These are phyloP conservation scores for Chelon auratus DNA, from an alignment of 2,797 vertebrate genomes.

Conservation along the genomic window DNA sequence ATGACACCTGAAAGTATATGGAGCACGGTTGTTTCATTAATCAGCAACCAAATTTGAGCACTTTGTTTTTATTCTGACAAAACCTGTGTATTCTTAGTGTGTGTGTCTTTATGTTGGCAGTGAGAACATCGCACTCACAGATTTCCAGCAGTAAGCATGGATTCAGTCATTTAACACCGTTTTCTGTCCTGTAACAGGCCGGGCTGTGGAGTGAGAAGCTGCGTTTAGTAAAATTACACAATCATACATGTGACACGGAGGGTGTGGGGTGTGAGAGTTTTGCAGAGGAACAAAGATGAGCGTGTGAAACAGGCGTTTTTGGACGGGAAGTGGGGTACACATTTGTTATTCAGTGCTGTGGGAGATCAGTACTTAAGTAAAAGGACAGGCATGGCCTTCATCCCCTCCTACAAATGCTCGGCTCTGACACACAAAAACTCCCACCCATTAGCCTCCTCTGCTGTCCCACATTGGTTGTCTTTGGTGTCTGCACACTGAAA, in stretches of 20 bases:
- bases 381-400: conserved; percentile 56
- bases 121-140: conserved; percentile 73
- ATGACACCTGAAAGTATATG: conserved; percentile 92
- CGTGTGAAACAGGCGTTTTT: conserved; percentile 24
- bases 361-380: conserved; percentile 13
- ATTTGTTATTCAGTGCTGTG: conserved; percentile 27
- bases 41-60: not conserved
- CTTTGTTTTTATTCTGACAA: conserved; percentile 15
- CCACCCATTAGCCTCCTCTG: conserved; percentile 60
- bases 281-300: not conserved
- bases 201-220: conserved; percentile 70
- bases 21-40: not conserved
- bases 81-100: conserved; percentile 1
- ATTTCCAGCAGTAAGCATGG: conserved; percentile 79
- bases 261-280: conserved; percentile 4
- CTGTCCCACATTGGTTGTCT: conserved; percentile 59
- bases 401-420: conserved; percentile 62
- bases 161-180: conserved; percentile 79
- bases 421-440: conserved; percentile 51
- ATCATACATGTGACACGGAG: conserved; percentile 1
- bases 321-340: conserved; percentile 3
- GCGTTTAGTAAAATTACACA: conserved; percentile 45
- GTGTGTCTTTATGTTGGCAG: conserved; percentile 15
- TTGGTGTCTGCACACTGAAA: conserved; percentile 38
- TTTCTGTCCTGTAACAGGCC: conserved; percentile 59